Base-by-base conservation (phyloP, 2,797 vertebrate genomes). In the Mus caroli region DNA sequence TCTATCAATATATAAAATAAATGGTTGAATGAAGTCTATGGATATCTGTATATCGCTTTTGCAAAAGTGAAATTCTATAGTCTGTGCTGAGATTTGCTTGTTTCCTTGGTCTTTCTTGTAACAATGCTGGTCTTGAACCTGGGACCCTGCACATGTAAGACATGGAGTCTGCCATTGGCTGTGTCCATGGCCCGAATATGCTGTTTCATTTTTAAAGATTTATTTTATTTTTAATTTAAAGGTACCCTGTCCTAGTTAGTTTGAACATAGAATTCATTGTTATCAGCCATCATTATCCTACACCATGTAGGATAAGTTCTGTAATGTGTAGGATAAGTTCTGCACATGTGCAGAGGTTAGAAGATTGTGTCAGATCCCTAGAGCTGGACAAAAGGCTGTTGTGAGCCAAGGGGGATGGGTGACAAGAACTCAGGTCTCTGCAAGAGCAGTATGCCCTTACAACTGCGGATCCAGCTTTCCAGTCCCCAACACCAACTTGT, bases 41-140 rank as follows among this genome's bases (percentile, higher is more conserved):
- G 69, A 34, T 67, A 2, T 43, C n/a, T 69, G 8, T 12, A 37
- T 43, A 76, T 2, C 43, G 11, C 64, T 80, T 87, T 67, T 4
- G 62, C 17, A 96, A 88, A 90, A 92, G 31, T 79, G 12, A 79
- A 88, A 96, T 89, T 69, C 46, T 34, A 43, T 3, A n/a, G 14
- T 52, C n/a, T 46, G n/a, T 43, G 10, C 52, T 90, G 31, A 58
- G 37, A 26, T 71, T 46, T 76, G 54, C 28, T 62, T 19, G 8
- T n/a, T n/a, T 50, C 17, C 28, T 64, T 77, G 26, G 77, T 71
- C 75, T 71, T 26, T 43, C 60, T 54, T 71, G 31, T n/a, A 9
- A 28, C 4, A 13, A 1, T 52, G 34, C n/a, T 64, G 34, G 52
- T 6, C 60, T 76, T 22, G 20, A 43, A 62, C 56, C n/a, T 73